Conservation (phyloP, 2,113 vertebrate species). For the Channa argus region DNA sequence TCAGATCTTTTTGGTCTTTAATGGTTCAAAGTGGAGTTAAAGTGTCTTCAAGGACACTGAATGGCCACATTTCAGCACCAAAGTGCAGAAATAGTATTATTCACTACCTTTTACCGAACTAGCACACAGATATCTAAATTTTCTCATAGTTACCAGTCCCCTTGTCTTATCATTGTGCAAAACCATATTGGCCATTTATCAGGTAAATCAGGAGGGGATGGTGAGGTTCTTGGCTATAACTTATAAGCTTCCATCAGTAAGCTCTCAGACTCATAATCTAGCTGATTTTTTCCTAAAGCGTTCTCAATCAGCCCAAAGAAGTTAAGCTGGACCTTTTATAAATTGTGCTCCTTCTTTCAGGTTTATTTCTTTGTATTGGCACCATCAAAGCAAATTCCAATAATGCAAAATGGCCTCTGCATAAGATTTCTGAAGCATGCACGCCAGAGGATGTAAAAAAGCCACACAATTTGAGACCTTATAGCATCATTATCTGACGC, state of each 20-base stretch:
- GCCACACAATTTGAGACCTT: too few species aligned
- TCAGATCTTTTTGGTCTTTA: not conserved
- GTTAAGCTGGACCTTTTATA: too few species aligned
- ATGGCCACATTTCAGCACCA: constrained; percentile 39
- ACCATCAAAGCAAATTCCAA: constrained; percentile 54
- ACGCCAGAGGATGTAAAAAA: too few species aligned
- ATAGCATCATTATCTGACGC: too few species aligned
- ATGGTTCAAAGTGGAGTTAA: not conserved
- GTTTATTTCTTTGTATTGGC: constrained; percentile 35
- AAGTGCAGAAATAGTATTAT: constrained; percentile 40
- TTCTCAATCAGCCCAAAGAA: constrained; percentile 9
- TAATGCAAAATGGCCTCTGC: not conserved
- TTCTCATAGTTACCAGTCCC: constrained; percentile 57
- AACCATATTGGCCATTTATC: constrained; percentile 28
- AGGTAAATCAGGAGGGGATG: constrained; percentile 10
- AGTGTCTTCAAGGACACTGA: constrained; percentile 2
- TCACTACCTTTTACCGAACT: constrained; percentile 41
- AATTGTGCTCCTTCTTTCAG: constrained; percentile 7
- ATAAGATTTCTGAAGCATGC: too few species aligned
- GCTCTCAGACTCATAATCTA: constrained; percentile 40
- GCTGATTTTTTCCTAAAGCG: constrained; percentile 48
- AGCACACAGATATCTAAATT: constrained; percentile 57
- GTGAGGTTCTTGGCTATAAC: not conserved
- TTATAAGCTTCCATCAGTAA: constrained; percentile 30
- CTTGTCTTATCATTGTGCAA: constrained; percentile 65